Conservation (phyloP, 2,113 vertebrate species). For the Tupaia tana region DNA sequence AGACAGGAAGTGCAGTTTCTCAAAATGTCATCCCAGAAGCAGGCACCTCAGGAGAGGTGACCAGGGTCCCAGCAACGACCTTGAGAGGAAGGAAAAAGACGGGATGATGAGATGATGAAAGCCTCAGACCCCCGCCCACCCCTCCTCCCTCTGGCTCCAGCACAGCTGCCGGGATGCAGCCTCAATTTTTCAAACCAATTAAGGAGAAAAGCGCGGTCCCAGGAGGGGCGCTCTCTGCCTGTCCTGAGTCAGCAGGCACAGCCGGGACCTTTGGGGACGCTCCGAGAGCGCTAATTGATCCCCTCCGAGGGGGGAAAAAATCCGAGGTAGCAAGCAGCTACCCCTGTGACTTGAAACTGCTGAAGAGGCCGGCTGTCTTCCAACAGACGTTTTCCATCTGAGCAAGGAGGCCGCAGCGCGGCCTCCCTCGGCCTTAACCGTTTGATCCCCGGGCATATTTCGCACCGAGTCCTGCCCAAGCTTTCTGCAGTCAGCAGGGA, state of each 20-base stretch:
- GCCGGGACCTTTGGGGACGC: not conserved
- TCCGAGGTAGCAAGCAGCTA: not conserved
- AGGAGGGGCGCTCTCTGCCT: not conserved
- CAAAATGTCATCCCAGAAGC: not conserved
- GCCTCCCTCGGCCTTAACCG: not conserved
- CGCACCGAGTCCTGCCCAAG: not conserved
- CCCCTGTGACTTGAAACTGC: not conserved
- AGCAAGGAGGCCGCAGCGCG: not conserved
- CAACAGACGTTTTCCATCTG: not conserved
- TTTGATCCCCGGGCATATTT: not conserved
- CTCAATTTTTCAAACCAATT: slow-evolving; percentile 42
- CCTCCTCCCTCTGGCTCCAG: not conserved
- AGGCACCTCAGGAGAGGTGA: not conserved
- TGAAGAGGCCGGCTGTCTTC: not conserved
- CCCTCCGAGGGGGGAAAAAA: not conserved
- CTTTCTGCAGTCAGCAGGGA: not conserved
- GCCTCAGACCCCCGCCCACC: too few species aligned
- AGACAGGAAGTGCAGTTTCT: not conserved
- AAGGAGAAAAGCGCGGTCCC: not conserved
- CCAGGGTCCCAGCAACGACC: not conserved
- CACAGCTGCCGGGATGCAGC: not conserved
- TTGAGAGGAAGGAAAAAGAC: not conserved
- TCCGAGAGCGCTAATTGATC: not conserved
- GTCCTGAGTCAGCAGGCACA: slow-evolving; percentile 8
- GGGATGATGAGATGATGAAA: not conserved